Percentiles rank a stretch among this genome's conserved stretches.
Conservation (phyloP, 2,113 vertebrate genomes). For the Heliornis fulica region DNA sequence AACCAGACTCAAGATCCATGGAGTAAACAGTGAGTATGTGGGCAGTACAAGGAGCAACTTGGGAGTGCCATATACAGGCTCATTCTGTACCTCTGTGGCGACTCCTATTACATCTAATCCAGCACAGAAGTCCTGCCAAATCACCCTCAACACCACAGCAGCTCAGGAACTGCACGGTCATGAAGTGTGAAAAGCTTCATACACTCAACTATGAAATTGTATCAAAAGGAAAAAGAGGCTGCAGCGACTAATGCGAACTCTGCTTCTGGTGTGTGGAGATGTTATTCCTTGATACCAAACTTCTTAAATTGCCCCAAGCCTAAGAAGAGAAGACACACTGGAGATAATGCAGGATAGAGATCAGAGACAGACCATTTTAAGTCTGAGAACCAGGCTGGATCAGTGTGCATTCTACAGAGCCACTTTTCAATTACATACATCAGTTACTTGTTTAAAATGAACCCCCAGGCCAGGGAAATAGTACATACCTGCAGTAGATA, state of each 20-base stretch:
- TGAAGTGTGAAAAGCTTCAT: not conserved
- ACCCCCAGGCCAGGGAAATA: not conserved
- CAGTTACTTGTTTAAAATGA: not conserved
- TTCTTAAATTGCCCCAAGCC: not conserved
- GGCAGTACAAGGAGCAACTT: not conserved
- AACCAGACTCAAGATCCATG: not conserved
- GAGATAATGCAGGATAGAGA: not conserved
- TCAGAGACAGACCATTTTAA: not conserved
- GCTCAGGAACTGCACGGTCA: not conserved
- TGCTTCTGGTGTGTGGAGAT: not conserved
- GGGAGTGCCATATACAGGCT: not conserved
- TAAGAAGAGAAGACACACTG: not conserved
- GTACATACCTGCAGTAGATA: not conserved
- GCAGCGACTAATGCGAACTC: not conserved
- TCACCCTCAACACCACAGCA: not conserved
- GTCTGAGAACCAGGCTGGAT: not conserved
- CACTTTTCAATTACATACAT: not conserved
- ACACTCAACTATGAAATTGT: not conserved
- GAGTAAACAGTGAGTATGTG: not conserved
- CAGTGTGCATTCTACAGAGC: not conserved
- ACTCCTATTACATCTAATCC: not conserved
- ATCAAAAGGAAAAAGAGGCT: not conserved
- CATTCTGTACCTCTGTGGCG: not conserved
- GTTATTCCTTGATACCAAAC: not conserved
- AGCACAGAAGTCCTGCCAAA: not conserved